phyloP scores from a whole-genome alignment of 30 jellyfish, hydroid and myxozoan genomes.

The Turritopsis rubra region DNA sequence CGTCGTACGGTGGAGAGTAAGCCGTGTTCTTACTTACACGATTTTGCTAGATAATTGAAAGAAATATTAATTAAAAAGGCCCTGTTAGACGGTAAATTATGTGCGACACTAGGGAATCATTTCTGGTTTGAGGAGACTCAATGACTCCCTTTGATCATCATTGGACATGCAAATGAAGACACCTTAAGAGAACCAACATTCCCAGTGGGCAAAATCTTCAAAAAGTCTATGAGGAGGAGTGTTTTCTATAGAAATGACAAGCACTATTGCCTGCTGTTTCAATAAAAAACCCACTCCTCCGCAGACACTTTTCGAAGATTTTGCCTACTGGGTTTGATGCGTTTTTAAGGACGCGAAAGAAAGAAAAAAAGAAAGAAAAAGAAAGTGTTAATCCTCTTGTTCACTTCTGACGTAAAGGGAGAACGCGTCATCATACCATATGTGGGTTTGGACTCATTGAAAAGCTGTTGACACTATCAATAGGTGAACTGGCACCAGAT shows the following conservation, averaged over 20 bases:
- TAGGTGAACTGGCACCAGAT: slow-evolving; percentile 13
- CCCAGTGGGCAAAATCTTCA: background rate
- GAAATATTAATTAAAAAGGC: background rate
- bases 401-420: no score
- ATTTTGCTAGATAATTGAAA: no score
- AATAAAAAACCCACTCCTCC: background rate
- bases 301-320: background rate
- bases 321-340: no score
- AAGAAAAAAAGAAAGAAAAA: background rate
- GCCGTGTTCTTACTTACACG: background rate
- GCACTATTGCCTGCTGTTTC: background rate
- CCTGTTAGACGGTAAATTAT: background rate
- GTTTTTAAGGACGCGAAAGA: background rate
- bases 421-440: background rate
- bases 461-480: background rate
- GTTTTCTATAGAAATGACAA: background rate
- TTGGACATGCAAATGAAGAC: no score
- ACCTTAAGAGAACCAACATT: no score
- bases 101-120: no score
- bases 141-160: no score
- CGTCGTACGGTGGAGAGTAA: background rate
- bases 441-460: background rate
- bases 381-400: no score
- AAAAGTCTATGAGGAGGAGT: background rate
- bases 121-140: no score